Conservation (phyloP, 1,140 invertebrate genomes). For the Schlechtendalia chinensis region DNA sequence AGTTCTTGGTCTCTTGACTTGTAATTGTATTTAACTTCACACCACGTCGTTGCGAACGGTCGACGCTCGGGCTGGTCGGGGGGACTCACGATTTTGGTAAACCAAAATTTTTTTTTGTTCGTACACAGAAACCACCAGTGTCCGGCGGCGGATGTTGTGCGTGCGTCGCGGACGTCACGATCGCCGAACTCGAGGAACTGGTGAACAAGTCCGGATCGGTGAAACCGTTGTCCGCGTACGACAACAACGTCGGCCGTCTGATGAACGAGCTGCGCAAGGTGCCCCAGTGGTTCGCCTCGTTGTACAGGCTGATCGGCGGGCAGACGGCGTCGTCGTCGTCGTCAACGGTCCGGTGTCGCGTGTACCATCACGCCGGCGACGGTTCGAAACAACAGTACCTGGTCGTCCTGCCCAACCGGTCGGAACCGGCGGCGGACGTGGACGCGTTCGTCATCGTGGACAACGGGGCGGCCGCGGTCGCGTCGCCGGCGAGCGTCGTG, state of each 20-base stretch:
- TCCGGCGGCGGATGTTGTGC: not conserved
- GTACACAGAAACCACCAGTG: too few relatives aligned
- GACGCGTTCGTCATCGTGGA: slow-evolving; percentile 14
- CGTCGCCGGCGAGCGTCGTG: too few relatives aligned
- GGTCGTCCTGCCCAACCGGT: not conserved
- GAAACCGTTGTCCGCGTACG: not conserved
- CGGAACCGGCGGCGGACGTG: not conserved
- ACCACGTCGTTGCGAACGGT: too few relatives aligned
- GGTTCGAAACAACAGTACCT: slow-evolving; percentile 20
- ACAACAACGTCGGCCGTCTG: not conserved
- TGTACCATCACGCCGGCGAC: slow-evolving; percentile 15
- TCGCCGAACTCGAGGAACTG: slow-evolving; percentile 18
- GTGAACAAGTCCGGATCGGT: not conserved
- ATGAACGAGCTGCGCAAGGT: not conserved
- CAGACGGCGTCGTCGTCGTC: not conserved
- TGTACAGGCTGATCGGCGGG: not conserved
- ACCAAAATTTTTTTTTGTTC: too few relatives aligned
- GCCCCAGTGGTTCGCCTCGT: slow-evolving; percentile 20
- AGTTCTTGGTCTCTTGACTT: too few relatives aligned
- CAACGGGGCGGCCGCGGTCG: too few relatives aligned
- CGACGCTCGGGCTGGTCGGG: too few relatives aligned
- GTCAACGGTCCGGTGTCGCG: not conserved
- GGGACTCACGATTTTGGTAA: too few relatives aligned
- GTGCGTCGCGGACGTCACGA: not conserved
- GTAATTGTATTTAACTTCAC: too few relatives aligned